Conservation (phyloP, 2,113 vertebrate genomes). For the Sinosuthora webbiana region DNA sequence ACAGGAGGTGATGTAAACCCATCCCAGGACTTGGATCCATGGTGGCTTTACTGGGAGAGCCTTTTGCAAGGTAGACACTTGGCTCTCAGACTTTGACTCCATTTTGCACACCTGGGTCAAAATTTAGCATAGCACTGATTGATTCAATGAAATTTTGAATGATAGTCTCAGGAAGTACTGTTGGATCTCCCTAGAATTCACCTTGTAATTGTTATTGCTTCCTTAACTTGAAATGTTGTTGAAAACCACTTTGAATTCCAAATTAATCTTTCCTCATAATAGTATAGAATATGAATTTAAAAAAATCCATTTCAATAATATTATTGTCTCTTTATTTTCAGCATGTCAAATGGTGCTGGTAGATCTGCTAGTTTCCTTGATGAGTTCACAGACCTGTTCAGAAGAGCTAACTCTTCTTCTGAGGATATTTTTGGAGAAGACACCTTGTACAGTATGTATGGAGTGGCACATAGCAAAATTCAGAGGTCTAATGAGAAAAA, state of each 20-base stretch:
- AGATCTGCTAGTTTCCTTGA: slow-evolving; percentile 91
- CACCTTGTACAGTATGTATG: slow-evolving; percentile 87
- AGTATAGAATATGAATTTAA: neutral
- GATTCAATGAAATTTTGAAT: neutral
- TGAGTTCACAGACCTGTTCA: slow-evolving; percentile 86
- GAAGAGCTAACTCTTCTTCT: slow-evolving; percentile 91
- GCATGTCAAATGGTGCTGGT: slow-evolving; percentile 88
- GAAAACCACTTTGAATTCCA: neutral
- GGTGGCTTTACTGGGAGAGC: neutral
- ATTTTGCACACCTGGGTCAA: neutral
- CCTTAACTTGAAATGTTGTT: neutral
- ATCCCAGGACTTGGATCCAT: neutral
- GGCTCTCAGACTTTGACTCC: neutral
- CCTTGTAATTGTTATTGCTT: neutral
- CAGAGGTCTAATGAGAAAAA: neutral
- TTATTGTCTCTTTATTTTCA: slow-evolving; percentile 59
- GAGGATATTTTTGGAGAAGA: slow-evolving; percentile 91
- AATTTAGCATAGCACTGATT: neutral
- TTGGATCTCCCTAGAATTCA: neutral
- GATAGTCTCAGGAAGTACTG: neutral
- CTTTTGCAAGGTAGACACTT: neutral
- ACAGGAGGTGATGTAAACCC: neutral
- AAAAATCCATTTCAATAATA: neutral
- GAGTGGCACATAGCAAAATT: neutral
- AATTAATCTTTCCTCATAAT: neutral